A percentile compares a stretch with the other conserved stretches of the same genome.
Conservation (phyloP, 2,888 invertebrate species). For the Dione vanillae region DNA sequence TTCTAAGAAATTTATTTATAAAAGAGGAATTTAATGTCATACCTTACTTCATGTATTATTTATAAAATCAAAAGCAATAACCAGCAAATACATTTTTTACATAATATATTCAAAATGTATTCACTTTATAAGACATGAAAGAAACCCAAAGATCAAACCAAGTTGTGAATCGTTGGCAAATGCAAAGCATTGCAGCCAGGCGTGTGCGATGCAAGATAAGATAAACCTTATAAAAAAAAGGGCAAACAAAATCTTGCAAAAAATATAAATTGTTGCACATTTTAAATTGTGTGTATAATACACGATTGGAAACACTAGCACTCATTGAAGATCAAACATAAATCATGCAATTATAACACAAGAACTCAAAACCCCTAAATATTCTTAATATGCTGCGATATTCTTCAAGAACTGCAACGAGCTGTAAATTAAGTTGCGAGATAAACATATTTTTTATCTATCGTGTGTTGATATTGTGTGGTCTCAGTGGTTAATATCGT, state of each 20-base stretch:
- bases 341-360: constrained; percentile 48
- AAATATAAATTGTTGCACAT: constrained; percentile 53
- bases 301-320: constrained; percentile 60
- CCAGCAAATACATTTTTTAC: background rate
- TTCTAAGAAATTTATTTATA: background rate
- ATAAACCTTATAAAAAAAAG: constrained; percentile 50
- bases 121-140: constrained; percentile 41
- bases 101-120: constrained; percentile 29
- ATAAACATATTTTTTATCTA: constrained; percentile 46
- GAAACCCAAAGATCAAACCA: constrained; percentile 57
- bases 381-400: constrained; percentile 60
- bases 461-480: constrained; percentile 62
- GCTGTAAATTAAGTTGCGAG: constrained; percentile 67
- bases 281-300: constrained; percentile 63
- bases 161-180: constrained; percentile 68
- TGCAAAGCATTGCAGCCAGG: constrained; percentile 83
- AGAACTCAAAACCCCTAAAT: constrained; percentile 29
- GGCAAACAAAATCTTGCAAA: constrained; percentile 61
- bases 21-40: background rate
- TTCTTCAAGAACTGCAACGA: constrained; percentile 74
- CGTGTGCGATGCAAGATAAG: constrained; percentile 70
- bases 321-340: constrained; percentile 55
- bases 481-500: constrained; percentile 67
- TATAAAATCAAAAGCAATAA: constrained; percentile 32
- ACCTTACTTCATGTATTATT: constrained; percentile 8